These are phyloP conservation scores for Tinea pellionella DNA, from an alignment of 2,888 invertebrate species.

Conservation along the genomic window DNA sequence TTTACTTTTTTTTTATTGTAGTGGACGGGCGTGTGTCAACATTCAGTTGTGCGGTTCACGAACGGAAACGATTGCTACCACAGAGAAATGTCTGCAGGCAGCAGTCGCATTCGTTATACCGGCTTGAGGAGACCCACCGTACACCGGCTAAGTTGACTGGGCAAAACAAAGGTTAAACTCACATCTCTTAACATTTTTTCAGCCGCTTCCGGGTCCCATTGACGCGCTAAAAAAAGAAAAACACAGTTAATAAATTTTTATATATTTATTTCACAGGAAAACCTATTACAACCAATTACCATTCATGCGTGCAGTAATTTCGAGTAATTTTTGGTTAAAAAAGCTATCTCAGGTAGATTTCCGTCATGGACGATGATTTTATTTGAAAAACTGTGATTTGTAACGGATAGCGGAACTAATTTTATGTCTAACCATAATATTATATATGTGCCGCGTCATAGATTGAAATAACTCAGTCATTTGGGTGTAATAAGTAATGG, in stretches of 20 bases:
- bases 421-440: background rate
- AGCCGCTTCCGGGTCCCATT: constrained; percentile 87
- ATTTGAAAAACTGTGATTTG: background rate
- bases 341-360: background rate
- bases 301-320: background rate
- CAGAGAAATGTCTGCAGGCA: too few species aligned
- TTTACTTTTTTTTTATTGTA: background rate
- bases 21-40: too few species aligned
- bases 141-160: too few species aligned
- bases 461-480: background rate
- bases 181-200: constrained; percentile 93
- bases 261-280: too few species aligned
- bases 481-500: background rate
- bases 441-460: background rate
- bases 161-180: constrained; percentile 43
- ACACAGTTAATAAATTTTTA: background rate
- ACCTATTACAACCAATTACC: too few species aligned
- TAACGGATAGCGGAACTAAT: constrained; percentile 3
- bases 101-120: too few species aligned
- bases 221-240: constrained; percentile 75
- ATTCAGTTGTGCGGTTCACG: too few species aligned
- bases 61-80: too few species aligned
- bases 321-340: background rate
- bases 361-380: background rate
- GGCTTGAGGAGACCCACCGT: too few species aligned